Evolutionary conservation across 2,888 invertebrate species (phyloP), one percentile per base, ranked within the genome.

Genomic region (Mythimna pallens): DNA sequence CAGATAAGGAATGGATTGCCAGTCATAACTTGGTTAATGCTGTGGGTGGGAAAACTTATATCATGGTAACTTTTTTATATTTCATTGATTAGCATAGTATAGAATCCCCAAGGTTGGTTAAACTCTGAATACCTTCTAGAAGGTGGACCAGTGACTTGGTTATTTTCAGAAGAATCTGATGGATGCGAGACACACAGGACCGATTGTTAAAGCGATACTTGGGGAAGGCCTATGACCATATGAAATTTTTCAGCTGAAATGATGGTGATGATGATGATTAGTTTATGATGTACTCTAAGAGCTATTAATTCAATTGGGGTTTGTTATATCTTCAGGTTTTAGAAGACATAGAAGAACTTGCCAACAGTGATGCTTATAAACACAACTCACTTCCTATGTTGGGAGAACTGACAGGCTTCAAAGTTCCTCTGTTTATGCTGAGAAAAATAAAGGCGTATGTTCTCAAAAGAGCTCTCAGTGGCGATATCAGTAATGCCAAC

Each of bases 1-100:
- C 98, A 79, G 98, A 98, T 89, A 98, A 98, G 89, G 98, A 98
- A 88, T 98, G 98, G 98, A 96, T 98, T 66, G 97, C 97, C 59
- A 97, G 97, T 78, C 97, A 98, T 87, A 97, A 97, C 88, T 94
- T 98, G 77, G 98, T 98, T 93, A 98, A 98, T 76, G 97, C 98
- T 50, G 98, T 98, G 70, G 98, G 98, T 1, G 98, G 98, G 7
- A 98, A 98, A 93, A 98, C 98, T 2, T 98, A 98, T 87, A 97
- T 98, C 81, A 97, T 98, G 97, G 97, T 96, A 85, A 86, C 85
- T 77, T 65, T 67, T 36, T 12, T 62, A 5, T 55, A 25, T 55
- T 65, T 40, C 2, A 10, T n/a, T 43, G 22, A 9, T 30, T 3
- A 58, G 2, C 1, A 9, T 12, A 22, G 20, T 8, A 47, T 2